These are phyloP conservation scores for Trachemys scripta DNA, from an alignment of 2,113 vertebrate species.

Conservation along the genomic window DNA sequence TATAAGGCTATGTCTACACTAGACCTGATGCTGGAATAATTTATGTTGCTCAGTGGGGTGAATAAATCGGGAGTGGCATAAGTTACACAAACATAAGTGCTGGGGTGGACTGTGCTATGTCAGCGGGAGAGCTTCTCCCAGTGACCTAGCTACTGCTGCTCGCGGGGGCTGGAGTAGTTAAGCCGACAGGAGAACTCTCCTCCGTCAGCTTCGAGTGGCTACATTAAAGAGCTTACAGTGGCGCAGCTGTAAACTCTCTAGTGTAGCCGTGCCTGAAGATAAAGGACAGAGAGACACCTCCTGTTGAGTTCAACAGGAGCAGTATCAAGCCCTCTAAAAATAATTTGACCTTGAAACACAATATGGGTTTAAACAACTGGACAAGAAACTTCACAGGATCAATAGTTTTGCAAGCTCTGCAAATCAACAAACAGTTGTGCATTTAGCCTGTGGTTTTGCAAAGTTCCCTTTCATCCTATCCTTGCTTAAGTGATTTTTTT, in stretches of 20 bases:
- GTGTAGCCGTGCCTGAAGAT: neutral
- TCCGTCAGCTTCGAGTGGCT: too few species aligned
- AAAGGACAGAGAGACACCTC: neutral
- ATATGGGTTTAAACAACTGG: neutral
- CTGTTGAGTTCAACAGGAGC: neutral
- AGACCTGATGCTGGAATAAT: too few species aligned
- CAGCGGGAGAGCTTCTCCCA: too few species aligned
- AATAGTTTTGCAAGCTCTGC: neutral
- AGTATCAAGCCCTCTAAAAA: neutral
- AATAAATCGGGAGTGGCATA: too few species aligned
- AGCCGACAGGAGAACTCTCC: too few species aligned
- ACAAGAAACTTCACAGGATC: neutral
- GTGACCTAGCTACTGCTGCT: too few species aligned
- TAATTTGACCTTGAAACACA: neutral
- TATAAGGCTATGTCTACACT: neutral
- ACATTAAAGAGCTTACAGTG: too few species aligned
- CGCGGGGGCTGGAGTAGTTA: too few species aligned
- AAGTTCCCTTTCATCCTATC: neutral
- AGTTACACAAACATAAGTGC: too few species aligned
- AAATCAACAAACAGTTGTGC: neutral
- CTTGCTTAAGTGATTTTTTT: neutral
- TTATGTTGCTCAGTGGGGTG: too few species aligned
- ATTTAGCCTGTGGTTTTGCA: slow-evolving; percentile 6
- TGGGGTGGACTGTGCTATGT: too few species aligned
- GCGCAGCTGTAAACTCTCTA: too few species aligned